Evolutionary conservation across 2,113 vertebrate genomes (phyloP).

Genomic region (Bubalus kerabau): DNA sequence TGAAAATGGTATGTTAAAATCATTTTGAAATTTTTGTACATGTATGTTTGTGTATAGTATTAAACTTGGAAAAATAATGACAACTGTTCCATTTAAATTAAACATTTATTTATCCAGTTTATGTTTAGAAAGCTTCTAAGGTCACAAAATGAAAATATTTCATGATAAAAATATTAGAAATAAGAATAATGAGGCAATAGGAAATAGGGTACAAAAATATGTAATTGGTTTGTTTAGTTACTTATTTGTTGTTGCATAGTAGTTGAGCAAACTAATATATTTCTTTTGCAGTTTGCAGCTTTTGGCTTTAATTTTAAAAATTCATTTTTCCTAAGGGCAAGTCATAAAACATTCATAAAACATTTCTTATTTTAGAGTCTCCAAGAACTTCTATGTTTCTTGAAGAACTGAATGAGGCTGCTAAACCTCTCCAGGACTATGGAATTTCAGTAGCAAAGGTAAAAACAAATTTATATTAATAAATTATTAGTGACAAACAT

Average conservation of each 20-base stretch:
- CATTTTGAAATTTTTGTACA: constrained; percentile 8
- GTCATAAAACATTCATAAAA: constrained; percentile 41
- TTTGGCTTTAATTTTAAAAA: not conserved
- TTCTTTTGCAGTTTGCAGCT: not conserved
- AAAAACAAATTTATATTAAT: constrained; percentile 38
- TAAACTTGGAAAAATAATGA: constrained; percentile 27
- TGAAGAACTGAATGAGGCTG: constrained; percentile 87
- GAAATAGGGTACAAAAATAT: not conserved
- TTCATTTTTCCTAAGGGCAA: not conserved
- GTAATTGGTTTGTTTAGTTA: not conserved
- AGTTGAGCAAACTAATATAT: not conserved
- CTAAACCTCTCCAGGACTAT: constrained; percentile 87
- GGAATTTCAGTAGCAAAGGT: constrained; percentile 93
- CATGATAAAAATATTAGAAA: constrained; percentile 12
- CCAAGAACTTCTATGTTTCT: constrained; percentile 83
- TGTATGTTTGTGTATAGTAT: not conserved
- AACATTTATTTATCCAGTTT: not conserved
- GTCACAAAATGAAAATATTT: not conserved
- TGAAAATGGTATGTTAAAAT: constrained; percentile 40
- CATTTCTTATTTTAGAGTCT: constrained; percentile 81
- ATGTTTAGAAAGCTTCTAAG: constrained; percentile 9
- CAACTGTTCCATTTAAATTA: constrained; percentile 11
- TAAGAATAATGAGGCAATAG: not conserved
- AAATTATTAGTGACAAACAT: constrained; percentile 2
- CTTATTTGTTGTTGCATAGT: not conserved